Conservation (phyloP, 2,797 vertebrate genomes). For the Thripadectes ignobilis region DNA sequence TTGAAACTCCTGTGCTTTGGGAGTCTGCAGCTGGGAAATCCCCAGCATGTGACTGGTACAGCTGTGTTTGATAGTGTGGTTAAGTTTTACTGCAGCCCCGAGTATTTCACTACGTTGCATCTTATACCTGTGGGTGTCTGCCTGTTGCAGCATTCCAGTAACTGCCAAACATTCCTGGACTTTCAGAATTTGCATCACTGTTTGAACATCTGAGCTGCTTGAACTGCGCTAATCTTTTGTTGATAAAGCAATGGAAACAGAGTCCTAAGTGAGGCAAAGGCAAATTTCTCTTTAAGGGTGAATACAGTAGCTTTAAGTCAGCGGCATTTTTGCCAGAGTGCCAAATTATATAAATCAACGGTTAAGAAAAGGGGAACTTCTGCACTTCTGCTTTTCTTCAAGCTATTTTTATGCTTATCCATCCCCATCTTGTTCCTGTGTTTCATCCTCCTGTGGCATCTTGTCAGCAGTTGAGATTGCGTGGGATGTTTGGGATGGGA, state of each 20-base stretch:
- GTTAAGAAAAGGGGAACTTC: background rate
- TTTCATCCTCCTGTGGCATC: background rate
- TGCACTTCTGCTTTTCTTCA: conserved; percentile 19
- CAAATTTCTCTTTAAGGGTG: background rate
- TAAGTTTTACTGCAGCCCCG: background rate
- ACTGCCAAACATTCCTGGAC: background rate
- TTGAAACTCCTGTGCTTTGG: conserved; percentile 48
- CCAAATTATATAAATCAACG: background rate
- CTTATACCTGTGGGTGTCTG: conserved; percentile 24
- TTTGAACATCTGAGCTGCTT: background rate
- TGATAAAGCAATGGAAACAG: background rate
- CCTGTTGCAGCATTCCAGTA: conserved; percentile 37
- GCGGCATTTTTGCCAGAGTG: background rate
- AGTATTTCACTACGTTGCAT: conserved; percentile 40
- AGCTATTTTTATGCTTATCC: conserved; percentile 10
- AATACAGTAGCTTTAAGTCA: background rate
- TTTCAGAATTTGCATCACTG: conserved; percentile 49
- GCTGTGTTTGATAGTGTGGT: conserved; percentile 2
- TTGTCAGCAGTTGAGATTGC: background rate
- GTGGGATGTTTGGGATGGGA: background rate
- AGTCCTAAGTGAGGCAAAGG: background rate
- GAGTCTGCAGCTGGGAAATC: conserved; percentile 44
- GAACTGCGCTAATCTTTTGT: background rate
- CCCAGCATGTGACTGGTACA: conserved; percentile 35
- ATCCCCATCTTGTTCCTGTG: background rate